A percentile compares a stretch with the other conserved stretches of the same genome.
These are phyloP conservation scores for Hecatera dysodea DNA, from an alignment of 2,888 invertebrate species.

Conservation along the genomic window DNA sequence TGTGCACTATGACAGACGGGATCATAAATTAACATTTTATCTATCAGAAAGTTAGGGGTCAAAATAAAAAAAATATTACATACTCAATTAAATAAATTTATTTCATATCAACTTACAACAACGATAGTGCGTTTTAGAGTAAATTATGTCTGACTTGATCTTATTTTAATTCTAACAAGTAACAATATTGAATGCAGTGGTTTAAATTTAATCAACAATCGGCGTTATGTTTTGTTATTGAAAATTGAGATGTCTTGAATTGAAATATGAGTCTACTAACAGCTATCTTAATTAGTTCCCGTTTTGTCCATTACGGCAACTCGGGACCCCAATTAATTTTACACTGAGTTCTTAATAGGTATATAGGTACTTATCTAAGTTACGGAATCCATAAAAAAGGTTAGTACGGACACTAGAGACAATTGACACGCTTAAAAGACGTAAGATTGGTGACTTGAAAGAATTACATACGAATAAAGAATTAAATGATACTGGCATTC, in stretches of 20 bases:
- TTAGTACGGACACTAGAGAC: neutral
- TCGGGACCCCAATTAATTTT: neutral
- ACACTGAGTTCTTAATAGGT: neutral
- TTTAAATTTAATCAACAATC: neutral
- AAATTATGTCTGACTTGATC: conserved; percentile 11
- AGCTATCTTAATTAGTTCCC: neutral
- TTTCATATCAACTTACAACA: conserved; percentile 47
- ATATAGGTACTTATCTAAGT: too few species aligned
- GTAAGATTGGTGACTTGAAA: conserved; percentile 14
- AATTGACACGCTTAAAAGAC: neutral
- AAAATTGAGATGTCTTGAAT: neutral
- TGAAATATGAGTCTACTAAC: neutral
- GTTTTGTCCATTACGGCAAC: neutral
- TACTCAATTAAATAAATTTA: conserved; percentile 47
- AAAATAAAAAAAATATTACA: conserved; percentile 16
- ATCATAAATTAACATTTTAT: neutral
- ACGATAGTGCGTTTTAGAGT: conserved; percentile 22
- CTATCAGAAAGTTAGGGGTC: neutral
- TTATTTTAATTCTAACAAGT: conserved; percentile 23
- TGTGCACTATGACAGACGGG: neutral
- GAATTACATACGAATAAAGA: conserved; percentile 9
- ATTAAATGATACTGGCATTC: conserved; percentile 7
- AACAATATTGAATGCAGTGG: neutral
- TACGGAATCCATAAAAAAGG: neutral
- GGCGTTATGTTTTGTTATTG: neutral